Evolutionary conservation across 2,797 vertebrate genomes (phyloP), one percentile per base, ranked within the genome.

Genomic region (Enteromius radiatus): DNA sequence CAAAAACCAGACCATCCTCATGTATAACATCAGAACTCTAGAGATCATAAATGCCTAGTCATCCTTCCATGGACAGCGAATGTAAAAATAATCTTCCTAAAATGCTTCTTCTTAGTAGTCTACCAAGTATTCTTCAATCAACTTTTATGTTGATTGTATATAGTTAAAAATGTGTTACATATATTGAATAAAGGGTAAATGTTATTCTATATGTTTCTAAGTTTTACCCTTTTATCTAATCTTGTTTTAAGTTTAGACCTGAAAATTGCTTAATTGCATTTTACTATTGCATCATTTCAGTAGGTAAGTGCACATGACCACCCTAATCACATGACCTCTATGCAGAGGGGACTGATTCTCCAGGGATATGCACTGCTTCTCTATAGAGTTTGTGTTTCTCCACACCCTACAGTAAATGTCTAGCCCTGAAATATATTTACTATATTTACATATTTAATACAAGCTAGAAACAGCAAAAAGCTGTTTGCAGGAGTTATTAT

Each of bases 221-320:
- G 23, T 15, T 47, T 47, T 47, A 47, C 45, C 45, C 45, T 47
- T 33, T 33, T 33, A 33, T 4, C 4, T 33, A 3, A n/a, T 61
- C 1, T 3, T 65, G 28, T 23, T 78, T 64, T 4, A 23, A 21
- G 43, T 49, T 33, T 76, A 78, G 12, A 26, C 21, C 31, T 26
- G 43, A 41, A 31, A 61, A 59, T 12, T 7, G 3, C 47, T 14
- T 61, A 10, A 76, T 43, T 19, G 15, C 49, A 45, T 26, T 64
- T 47, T 47, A 56, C 59, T 67, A 38, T 82, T 82, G 63, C 80
- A 82, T 82, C 71, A 82, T 82, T 67, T 67, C 12, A 49, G 68
- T 15, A 73, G 69, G 43, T 73, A 26, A 64, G 69, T 5, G 31
- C 68, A 81, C 70, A 81, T 81, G 80, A 75, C 61, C 59, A 59